These are phyloP conservation scores for Tromatobia lineatoria DNA, from an alignment of 2,888 invertebrate species.

Conservation along the genomic window DNA sequence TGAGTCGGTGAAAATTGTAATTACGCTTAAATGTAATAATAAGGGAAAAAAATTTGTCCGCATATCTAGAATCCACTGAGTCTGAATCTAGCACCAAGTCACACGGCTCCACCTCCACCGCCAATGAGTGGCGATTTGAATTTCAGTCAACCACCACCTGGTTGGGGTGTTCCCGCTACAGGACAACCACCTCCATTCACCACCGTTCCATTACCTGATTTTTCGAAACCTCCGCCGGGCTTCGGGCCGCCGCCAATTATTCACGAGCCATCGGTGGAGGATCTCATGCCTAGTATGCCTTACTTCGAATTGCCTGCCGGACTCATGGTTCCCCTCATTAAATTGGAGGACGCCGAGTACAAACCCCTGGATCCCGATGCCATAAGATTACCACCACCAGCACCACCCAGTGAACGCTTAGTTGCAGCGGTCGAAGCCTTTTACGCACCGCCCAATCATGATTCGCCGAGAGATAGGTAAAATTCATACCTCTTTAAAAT, in stretches of 20 bases:
- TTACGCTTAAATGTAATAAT: background rate
- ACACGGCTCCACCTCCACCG: conserved; percentile 79
- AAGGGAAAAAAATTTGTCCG: background rate
- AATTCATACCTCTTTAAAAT: too few species aligned
- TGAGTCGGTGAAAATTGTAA: too few species aligned
- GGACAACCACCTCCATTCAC: conserved; percentile 81
- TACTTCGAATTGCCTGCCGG: conserved; percentile 99
- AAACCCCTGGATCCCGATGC: conserved; percentile 95
- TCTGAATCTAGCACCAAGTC: conserved; percentile 79
- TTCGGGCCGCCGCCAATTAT: conserved; percentile 86
- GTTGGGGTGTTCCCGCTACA: conserved; percentile 86
- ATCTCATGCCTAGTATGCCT: conserved; percentile 95
- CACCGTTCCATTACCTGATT: conserved; percentile 89
- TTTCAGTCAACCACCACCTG: conserved; percentile 88
- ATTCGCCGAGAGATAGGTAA: conserved; percentile 96
- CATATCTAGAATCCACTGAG: conserved; percentile 78
- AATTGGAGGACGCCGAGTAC: conserved; percentile 96
- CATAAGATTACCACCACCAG: conserved; percentile 97
- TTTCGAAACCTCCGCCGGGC: conserved; percentile 95
- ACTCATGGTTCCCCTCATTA: conserved; percentile 98
- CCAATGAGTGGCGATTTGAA: conserved; percentile 87
- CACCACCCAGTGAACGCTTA: conserved; percentile 97
- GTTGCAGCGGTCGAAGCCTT: conserved; percentile 98
- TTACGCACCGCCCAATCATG: conserved; percentile 97
- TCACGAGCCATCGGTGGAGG: conserved; percentile 88